phyloP scores from a whole-genome alignment of 2,888 invertebrate species.

The Nymphalis c-album region DNA sequence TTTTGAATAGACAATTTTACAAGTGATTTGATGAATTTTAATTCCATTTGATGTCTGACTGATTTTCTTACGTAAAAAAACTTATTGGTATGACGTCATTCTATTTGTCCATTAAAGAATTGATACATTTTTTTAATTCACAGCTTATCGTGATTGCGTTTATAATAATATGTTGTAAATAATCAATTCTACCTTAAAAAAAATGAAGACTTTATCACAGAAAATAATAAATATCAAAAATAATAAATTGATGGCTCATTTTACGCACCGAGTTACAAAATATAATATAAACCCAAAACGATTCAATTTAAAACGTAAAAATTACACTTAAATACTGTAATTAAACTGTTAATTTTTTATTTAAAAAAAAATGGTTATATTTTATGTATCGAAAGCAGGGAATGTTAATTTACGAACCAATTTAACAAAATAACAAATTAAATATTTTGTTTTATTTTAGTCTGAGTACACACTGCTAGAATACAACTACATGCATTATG shows the following conservation, averaged over 20 bases:
- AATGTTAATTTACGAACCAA: constrained; percentile 52
- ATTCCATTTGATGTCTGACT: background rate
- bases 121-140: constrained; percentile 1
- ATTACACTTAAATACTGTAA: constrained; percentile 45
- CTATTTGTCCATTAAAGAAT: background rate
- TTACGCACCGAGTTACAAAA: constrained; percentile 65
- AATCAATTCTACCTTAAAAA: constrained; percentile 35
- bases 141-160: background rate
- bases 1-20: background rate
- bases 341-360: constrained; percentile 17
- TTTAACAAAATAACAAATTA: constrained; percentile 29
- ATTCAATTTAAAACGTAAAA: constrained; percentile 23
- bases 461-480: constrained; percentile 7
- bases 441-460: constrained; percentile 13
- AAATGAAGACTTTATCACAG: constrained; percentile 70
- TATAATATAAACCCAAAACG: constrained; percentile 30
- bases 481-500: constrained; percentile 2
- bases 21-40: background rate
- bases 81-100: background rate
- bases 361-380: constrained; percentile 25
- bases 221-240: constrained; percentile 74
- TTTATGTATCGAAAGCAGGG: constrained; percentile 48
- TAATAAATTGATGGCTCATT: constrained; percentile 69
- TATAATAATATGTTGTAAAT: constrained; percentile 26
- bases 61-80: background rate